Evolutionary conservation across 2,797 vertebrate genomes (phyloP).

Genomic region (Dicrostonyx torquatus): DNA sequence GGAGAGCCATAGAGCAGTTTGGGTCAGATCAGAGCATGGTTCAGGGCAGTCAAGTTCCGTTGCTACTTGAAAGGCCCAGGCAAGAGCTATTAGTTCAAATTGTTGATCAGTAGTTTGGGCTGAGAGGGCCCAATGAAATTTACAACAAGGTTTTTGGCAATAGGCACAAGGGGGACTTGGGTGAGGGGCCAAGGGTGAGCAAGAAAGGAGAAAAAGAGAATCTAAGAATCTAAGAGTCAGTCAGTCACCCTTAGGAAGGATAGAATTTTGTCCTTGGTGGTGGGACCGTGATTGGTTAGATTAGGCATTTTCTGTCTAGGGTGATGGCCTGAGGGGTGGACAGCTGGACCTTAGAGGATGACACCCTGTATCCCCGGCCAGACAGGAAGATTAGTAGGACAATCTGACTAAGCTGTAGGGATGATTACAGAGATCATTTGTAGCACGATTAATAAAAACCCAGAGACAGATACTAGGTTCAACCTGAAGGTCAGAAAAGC

Average conservation of each 20-base stretch:
- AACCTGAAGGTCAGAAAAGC: no score
- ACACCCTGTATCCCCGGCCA: neutral
- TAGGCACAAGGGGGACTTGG: neutral
- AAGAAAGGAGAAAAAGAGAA: neutral
- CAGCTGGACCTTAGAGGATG: neutral
- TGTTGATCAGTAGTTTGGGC: neutral
- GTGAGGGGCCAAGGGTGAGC: neutral
- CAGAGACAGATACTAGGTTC: no score
- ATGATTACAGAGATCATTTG: no score
- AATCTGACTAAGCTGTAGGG: neutral
- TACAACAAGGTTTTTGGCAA: neutral
- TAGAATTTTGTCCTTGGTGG: neutral
- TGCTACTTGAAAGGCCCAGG: neutral
- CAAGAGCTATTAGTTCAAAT: neutral
- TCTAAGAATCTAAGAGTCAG: neutral
- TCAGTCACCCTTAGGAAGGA: neutral
- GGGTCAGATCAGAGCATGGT: neutral
- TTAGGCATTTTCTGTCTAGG: neutral
- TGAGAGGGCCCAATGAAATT: neutral
- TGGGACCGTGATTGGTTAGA: neutral
- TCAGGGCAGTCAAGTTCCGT: neutral
- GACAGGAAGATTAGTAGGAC: neutral
- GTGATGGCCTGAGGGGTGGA: neutral
- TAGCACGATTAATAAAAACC: no score
- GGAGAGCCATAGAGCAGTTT: neutral